phyloP scores from a whole-genome alignment of 92 coral and sea anemone genomes.

The Zoanthus solanderi region DNA sequence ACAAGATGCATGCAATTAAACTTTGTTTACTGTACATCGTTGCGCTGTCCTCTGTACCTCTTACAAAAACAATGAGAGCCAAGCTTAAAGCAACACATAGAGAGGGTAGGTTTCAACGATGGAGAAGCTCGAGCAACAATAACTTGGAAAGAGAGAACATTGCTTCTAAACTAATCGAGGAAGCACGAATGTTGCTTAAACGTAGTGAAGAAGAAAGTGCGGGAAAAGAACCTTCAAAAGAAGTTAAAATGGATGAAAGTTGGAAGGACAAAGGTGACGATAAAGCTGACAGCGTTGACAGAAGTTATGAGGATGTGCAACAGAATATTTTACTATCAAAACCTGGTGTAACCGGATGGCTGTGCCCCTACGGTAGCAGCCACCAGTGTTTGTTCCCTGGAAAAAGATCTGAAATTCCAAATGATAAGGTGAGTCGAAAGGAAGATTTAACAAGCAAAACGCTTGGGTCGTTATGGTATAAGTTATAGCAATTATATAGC shows the following conservation, averaged over 20 bases:
- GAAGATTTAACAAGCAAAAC: too few species aligned
- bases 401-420: constrained; percentile 33
- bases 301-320: neutral
- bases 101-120: neutral
- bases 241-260: neutral
- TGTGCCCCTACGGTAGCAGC: neutral
- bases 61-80: neutral
- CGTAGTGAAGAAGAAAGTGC: neutral
- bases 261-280: neutral
- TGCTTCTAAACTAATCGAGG: neutral
- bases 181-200: neutral
- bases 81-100: neutral
- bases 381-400: neutral
- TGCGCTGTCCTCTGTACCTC: neutral
- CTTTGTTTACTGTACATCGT: neutral
- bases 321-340: neutral
- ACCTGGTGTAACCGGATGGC: neutral
- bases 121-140: neutral
- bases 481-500: too few species aligned
- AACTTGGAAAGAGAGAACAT: neutral
- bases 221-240: neutral
- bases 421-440: neutral
- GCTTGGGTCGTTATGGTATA: too few species aligned
- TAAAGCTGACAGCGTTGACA: neutral
- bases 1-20: neutral